phyloP scores from a whole-genome alignment of 2,113 vertebrate genomes.

The Colossoma macropomum region DNA sequence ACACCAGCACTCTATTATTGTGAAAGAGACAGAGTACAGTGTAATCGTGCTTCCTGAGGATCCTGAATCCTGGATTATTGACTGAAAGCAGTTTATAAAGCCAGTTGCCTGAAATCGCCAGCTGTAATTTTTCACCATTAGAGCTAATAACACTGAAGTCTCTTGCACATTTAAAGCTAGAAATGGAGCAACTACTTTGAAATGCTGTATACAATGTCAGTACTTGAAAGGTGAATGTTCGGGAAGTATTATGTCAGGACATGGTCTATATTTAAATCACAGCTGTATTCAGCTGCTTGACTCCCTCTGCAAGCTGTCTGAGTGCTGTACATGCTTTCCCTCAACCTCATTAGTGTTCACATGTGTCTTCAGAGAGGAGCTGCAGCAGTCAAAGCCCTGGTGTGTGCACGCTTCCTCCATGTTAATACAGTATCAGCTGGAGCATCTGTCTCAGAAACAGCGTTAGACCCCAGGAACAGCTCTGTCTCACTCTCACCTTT shows the following conservation, averaged over 20 bases:
- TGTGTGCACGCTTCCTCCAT: not conserved
- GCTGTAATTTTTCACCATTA: not conserved
- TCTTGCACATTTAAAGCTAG: not conserved
- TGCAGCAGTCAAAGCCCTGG: not conserved
- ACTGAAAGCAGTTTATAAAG: not conserved
- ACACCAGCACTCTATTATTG: not conserved
- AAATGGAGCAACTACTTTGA: not conserved
- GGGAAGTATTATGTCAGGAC: not conserved
- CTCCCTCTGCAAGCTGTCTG: not conserved
- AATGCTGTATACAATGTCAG: not conserved
- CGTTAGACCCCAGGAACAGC: not conserved
- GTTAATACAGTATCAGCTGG: conserved; percentile 38
- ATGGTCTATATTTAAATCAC: too few relatives aligned
- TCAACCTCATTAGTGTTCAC: not conserved
- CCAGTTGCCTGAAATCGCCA: not conserved
- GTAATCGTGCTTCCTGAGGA: not conserved
- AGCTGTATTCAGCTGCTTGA: not conserved
- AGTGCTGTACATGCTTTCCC: not conserved
- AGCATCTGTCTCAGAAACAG: conserved; percentile 48
- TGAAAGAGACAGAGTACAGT: not conserved
- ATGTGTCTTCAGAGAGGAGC: not conserved
- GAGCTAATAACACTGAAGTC: not conserved
- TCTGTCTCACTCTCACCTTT: too few relatives aligned
- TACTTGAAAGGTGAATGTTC: not conserved
- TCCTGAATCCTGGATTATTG: not conserved